These are phyloP conservation scores for Etheostoma perlongum DNA, from an alignment of 2,797 vertebrate genomes.

Conservation along the genomic window DNA sequence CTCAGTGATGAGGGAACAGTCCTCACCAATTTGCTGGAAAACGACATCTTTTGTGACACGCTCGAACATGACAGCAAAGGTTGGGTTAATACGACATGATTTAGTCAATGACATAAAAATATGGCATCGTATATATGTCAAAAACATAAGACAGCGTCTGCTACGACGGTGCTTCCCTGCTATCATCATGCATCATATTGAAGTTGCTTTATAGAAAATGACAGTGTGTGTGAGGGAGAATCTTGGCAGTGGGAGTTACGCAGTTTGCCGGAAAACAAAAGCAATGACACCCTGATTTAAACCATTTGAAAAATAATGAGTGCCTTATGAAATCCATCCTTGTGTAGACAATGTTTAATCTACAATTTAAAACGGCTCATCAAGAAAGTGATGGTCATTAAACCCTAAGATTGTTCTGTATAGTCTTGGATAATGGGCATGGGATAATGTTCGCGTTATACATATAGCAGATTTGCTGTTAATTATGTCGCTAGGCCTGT, in stretches of 20 bases:
- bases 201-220: slow-evolving; percentile 28
- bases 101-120: slow-evolving; percentile 39
- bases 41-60: slow-evolving; percentile 32
- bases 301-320: slow-evolving; percentile 19
- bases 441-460: slow-evolving; percentile 4
- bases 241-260: slow-evolving; percentile 34
- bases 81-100: slow-evolving; percentile 4
- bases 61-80: slow-evolving; percentile 37
- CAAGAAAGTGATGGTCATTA: slow-evolving; percentile 38
- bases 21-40: slow-evolving; percentile 28
- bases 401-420: slow-evolving; percentile 21
- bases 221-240: slow-evolving; percentile 16
- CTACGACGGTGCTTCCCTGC: slow-evolving; percentile 30
- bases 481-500: slow-evolving; percentile 8
- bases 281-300: slow-evolving; percentile 48
- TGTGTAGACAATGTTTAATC: slow-evolving; percentile 30
- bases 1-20: slow-evolving; percentile 25
- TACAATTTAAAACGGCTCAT: slow-evolving; percentile 36
- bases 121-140: background rate
- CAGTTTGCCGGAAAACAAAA: slow-evolving; percentile 37
- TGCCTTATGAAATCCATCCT: slow-evolving; percentile 9
- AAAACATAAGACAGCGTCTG: slow-evolving; percentile 12
- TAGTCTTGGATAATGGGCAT: slow-evolving; percentile 29
- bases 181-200: slow-evolving; percentile 33
- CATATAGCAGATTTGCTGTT: slow-evolving; percentile 16